Conservation (phyloP, 2,888 invertebrate genomes). For the Polydrusus tereticollis region DNA sequence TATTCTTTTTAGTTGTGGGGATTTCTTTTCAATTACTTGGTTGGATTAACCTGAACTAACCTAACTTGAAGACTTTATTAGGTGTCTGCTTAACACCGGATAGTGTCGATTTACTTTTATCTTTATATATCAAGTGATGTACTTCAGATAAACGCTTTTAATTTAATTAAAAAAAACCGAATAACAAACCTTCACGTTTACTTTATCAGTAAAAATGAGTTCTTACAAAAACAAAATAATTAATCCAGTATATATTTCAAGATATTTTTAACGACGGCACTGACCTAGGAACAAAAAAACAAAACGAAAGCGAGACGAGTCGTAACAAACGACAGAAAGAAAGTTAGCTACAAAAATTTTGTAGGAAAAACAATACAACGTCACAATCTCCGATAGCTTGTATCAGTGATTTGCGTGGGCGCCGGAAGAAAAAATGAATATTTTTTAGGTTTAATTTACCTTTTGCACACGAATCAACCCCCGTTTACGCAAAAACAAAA, state of each 20-base stretch:
- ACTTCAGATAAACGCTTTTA: too few species aligned
- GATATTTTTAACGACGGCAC: slow-evolving; percentile 17
- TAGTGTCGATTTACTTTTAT: too few species aligned
- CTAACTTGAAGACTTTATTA: too few species aligned
- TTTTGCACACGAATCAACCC: slow-evolving; percentile 17
- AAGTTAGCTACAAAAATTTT: slow-evolving; percentile 1
- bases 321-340: slow-evolving; percentile 6
- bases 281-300: slow-evolving; percentile 16
- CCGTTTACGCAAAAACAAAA: slow-evolving; percentile 19
- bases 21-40: too few species aligned
- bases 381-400: background rate
- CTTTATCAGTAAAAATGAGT: background rate
- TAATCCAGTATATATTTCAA: slow-evolving; percentile 1
- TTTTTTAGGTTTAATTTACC: background rate
- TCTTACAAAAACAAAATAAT: background rate
- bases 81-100: too few species aligned
- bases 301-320: slow-evolving; percentile 11
- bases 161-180: too few species aligned
- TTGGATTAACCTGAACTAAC: too few species aligned
- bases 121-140: too few species aligned
- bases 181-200: too few species aligned
- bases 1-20: too few species aligned
- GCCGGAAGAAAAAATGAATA: background rate
- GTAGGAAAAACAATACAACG: background rate
- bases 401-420: background rate